Evolutionary conservation across 2,888 invertebrate genomes (phyloP), one percentile per base, ranked within the genome.

Genomic region (Schizotus pectinicornis): DNA sequence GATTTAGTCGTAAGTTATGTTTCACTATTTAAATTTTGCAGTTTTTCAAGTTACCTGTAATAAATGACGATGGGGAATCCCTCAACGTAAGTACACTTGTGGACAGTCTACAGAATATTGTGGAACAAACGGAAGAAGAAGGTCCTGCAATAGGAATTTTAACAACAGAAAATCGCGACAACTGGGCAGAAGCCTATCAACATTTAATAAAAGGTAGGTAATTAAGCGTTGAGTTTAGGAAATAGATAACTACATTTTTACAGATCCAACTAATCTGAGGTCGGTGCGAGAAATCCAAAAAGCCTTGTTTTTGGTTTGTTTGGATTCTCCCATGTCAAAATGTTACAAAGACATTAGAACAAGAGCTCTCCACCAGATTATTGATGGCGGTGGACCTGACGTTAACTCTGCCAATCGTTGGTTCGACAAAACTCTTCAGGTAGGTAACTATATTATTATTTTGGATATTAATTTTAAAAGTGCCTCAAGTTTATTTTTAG

Each of bases 341-440:
- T 43, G 55, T 35, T 77, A 81, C 22, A 76, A 79, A 57, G 81
- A 82, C 65, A 81, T 78, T 30, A 81, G 84, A 63, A 85, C 84
- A 31, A 72, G 85, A 32, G 85, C 88, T 34, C 88, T 86, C 31
- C 81, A 84, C 3, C 88, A 92, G 74, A 86, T 91, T 65, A 86
- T 96, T 64, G 94, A 95, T 77, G 97, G 96, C 8, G 88, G 88
- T 6, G 94, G 93, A 13, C 85, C 88, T 38, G 69, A 73, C 3
- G 75, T 79, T 47, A 95, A 96, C 79, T 86, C 90, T 12, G 89
- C 84, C 35, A 98, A 98, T 79, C 85, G 97, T 33, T 98, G 97
- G 97, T 95, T 90, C 80, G 97, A 98, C 77, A 98, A 98, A 83
- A 95, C 95, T 1, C 83, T 98, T 64, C 95, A 96, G 85, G 93